Evolutionary conservation across 1,140 invertebrate genomes (phyloP).

Genomic region (Drosophila aff.): DNA sequence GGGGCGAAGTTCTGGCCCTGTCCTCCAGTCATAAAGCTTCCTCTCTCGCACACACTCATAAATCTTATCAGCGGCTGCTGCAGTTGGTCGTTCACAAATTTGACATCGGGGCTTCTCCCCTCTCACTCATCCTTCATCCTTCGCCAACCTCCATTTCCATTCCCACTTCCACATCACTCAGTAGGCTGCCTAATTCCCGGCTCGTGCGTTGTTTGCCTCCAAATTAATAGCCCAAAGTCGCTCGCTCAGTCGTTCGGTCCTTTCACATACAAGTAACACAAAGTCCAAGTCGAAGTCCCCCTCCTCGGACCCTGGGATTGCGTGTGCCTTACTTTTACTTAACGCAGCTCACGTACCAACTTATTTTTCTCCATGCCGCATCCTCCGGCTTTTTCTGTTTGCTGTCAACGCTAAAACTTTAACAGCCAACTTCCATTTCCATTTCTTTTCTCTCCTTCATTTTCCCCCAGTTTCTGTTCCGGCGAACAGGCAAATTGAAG

Average conservation of each 20-base stretch:
- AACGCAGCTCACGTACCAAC: conserved; percentile 72
- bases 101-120: conserved; percentile 35
- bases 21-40: conserved; percentile 30
- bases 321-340: conserved; percentile 76
- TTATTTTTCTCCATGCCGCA: conserved; percentile 24
- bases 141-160: conserved; percentile 2
- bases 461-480: conserved; percentile 11
- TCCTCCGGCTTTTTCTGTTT: conserved; percentile 32
- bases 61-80: conserved; percentile 73
- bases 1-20: conserved; percentile 9
- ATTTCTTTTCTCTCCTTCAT: conserved; percentile 19
- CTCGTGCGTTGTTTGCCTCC: conserved; percentile 58
- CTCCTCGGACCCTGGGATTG: conserved; percentile 43
- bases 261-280: conserved; percentile 13
- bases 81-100: conserved; percentile 78
- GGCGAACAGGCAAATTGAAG: conserved; percentile 58
- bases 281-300: conserved; percentile 1
- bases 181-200: conserved; percentile 50
- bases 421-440: conserved; percentile 44
- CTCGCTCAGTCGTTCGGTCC: conserved; percentile 6
- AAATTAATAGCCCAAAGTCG: conserved; percentile 57
- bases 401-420: conserved; percentile 70
- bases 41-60: conserved; percentile 52
- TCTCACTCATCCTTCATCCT: not conserved
- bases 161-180: conserved; percentile 40